Conservation (phyloP, 1,140 invertebrate species). For the Zeugodacus cucurbitae region DNA sequence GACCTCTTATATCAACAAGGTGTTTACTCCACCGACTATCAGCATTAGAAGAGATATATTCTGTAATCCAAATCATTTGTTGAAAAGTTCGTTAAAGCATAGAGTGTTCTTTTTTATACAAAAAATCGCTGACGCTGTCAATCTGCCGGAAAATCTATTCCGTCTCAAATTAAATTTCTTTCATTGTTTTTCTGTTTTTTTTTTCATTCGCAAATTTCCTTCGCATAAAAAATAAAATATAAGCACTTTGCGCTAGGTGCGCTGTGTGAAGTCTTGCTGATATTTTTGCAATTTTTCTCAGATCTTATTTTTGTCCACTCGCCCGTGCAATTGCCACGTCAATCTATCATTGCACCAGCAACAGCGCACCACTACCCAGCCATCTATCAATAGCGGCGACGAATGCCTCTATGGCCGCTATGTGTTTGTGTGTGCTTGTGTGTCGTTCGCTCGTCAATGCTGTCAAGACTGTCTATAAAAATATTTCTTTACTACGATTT, state of each 20-base stretch:
- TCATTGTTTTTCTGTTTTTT: neutral
- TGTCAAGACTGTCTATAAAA: slow-evolving; percentile 23
- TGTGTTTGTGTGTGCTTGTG: neutral
- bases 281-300: neutral
- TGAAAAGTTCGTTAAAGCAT: too few species aligned
- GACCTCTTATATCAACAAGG: too few species aligned
- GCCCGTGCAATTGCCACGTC: slow-evolving; percentile 17
- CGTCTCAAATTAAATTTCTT: neutral
- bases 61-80: too few species aligned
- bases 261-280: neutral
- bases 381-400: neutral
- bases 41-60: too few species aligned
- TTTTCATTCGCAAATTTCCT: neutral
- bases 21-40: too few species aligned
- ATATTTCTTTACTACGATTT: neutral
- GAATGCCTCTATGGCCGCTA: neutral
- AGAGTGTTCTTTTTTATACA: too few species aligned
- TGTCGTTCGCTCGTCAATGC: neutral
- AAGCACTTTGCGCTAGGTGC: neutral
- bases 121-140: neutral
- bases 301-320: slow-evolving; percentile 11
- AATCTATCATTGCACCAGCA: neutral
- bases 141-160: slow-evolving; percentile 23
- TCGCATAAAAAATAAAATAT: neutral
- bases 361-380: neutral